Conservation (phyloP, 53 echinoderm and acorn worm species). For the Temnopleurus reevesii region DNA sequence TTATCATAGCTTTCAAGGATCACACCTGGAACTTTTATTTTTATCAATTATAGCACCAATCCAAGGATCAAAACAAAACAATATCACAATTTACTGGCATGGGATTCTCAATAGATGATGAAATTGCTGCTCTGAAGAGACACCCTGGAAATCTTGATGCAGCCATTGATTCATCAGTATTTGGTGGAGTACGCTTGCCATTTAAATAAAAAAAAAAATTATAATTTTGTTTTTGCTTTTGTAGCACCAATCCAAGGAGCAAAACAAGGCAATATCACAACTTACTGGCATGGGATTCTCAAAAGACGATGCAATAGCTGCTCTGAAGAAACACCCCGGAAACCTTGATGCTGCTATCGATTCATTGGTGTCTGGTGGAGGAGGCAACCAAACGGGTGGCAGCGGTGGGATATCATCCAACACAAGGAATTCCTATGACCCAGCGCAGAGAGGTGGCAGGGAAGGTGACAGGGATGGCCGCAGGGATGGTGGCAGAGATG, state of each 20-base stretch:
- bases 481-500: too few relatives aligned
- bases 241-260: too few relatives aligned
- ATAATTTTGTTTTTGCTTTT: too few relatives aligned
- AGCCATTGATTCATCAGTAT: constrained; percentile 74
- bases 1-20: too few relatives aligned
- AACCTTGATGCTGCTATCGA: constrained; percentile 85
- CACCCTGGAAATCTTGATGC: constrained; percentile 80
- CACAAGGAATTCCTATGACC: background rate
- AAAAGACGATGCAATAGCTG: constrained; percentile 70
- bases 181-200: too few relatives aligned
- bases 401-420: background rate
- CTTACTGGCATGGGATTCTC: constrained; percentile 87
- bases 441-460: constrained; percentile 32
- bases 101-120: constrained; percentile 82
- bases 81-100: constrained; percentile 77
- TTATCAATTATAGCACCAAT: too few relatives aligned
- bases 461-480: background rate
- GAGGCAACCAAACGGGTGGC: background rate
- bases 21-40: too few relatives aligned
- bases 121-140: constrained; percentile 78
- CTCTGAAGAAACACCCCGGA: constrained; percentile 82
- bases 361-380: constrained; percentile 55
- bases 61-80: too few relatives aligned
- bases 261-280: constrained; percentile 71
- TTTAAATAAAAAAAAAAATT: too few relatives aligned